Conservation (phyloP, 2,113 vertebrate species). For the Lampris megalopsis region DNA sequence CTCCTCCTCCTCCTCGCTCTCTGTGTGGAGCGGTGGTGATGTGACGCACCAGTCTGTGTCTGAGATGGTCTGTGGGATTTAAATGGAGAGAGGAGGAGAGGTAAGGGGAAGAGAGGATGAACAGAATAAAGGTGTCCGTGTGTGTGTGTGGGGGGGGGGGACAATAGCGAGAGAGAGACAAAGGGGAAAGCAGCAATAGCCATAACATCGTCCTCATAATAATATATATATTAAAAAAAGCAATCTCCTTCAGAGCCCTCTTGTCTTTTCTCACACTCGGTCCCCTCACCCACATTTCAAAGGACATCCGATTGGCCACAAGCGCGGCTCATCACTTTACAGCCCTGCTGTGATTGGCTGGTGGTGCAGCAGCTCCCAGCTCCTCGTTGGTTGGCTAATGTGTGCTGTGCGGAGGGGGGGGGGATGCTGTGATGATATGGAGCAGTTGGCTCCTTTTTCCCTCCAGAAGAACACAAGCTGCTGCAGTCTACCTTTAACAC, state of each 20-base stretch:
- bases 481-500: conserved; percentile 23
- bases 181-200: conserved; percentile 2
- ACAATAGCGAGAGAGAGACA: conserved; percentile 3
- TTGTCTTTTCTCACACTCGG: conserved; percentile 1
- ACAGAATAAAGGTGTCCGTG: neutral
- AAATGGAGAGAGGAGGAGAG: neutral
- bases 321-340: conserved; percentile 37
- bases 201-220: conserved; percentile 3
- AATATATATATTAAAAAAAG: neutral
- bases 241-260: neutral
- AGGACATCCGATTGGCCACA: conserved; percentile 45
- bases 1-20: conserved; percentile 19
- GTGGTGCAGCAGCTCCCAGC: conserved; percentile 12
- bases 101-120: conserved; percentile 1
- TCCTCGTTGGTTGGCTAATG: conserved; percentile 56
- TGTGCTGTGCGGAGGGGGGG: conserved; percentile 39
- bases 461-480: conserved; percentile 35
- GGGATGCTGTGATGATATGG: conserved; percentile 59
- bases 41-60: conserved; percentile 25
- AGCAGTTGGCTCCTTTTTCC: conserved; percentile 26
- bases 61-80: conserved; percentile 1
- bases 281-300: conserved; percentile 19
- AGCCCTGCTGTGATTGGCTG: conserved; percentile 54
- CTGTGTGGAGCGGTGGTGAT: conserved; percentile 2
- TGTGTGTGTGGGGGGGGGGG: neutral